phyloP scores from a whole-genome alignment of 2,888 invertebrate species.

The Cephalotes varians region DNA sequence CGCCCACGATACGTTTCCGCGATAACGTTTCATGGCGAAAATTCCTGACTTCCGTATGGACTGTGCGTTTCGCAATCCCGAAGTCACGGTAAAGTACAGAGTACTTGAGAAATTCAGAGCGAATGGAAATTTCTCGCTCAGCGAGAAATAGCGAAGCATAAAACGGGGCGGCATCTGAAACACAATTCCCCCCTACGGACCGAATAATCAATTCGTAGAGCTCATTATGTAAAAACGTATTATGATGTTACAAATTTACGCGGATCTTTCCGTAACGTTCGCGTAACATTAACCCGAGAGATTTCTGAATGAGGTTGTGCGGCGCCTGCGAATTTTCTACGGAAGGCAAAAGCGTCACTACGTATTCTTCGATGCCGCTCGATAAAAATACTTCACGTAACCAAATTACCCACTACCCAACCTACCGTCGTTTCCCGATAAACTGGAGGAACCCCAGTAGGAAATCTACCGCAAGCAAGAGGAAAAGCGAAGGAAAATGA shows the following conservation, averaged over 20 bases:
- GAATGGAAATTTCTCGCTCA: slow-evolving; percentile 25
- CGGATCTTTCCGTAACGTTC: slow-evolving; percentile 13
- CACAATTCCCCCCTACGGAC: slow-evolving; percentile 12
- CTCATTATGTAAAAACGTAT: slow-evolving; percentile 41
- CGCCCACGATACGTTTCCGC: slow-evolving; percentile 38
- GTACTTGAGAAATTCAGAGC: slow-evolving; percentile 37
- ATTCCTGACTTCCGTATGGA: slow-evolving; percentile 16
- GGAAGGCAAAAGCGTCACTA: slow-evolving; percentile 53
- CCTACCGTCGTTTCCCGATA: slow-evolving; percentile 69
- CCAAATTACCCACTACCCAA: slow-evolving; percentile 71
- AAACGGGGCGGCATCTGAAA: slow-evolving; percentile 19
- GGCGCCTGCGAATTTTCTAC: slow-evolving; percentile 53
- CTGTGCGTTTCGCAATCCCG: slow-evolving; percentile 29
- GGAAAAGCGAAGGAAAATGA: slow-evolving; percentile 1
- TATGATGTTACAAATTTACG: slow-evolving; percentile 31
- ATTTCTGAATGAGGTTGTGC: slow-evolving; percentile 57
- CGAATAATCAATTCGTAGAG: slow-evolving; percentile 9
- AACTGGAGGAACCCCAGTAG: slow-evolving; percentile 64
- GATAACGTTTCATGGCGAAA: slow-evolving; percentile 36
- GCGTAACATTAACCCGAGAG: background rate
- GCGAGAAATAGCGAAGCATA: slow-evolving; percentile 19
- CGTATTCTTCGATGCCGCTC: slow-evolving; percentile 61
- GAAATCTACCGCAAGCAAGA: slow-evolving; percentile 58
- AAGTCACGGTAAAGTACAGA: slow-evolving; percentile 30
- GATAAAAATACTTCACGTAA: slow-evolving; percentile 75